Evolutionary conservation across 2,888 invertebrate genomes (phyloP).

Genomic region (Eupithecia pulchellata): DNA sequence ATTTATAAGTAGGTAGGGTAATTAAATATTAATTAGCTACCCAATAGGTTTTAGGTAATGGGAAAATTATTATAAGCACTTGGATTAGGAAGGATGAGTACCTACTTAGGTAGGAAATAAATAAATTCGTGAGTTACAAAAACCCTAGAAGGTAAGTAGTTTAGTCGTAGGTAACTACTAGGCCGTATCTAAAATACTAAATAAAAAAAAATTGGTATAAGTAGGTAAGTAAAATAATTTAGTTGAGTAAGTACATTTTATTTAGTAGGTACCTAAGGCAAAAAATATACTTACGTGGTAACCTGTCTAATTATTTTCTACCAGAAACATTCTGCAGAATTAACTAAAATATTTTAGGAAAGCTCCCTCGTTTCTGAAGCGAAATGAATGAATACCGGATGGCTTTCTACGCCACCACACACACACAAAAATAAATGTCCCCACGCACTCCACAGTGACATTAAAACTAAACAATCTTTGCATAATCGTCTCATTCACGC

Average conservation of each 20-base stretch:
- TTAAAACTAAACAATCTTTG: constrained; percentile 83
- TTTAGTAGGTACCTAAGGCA: neutral
- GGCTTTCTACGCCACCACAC: constrained; percentile 48
- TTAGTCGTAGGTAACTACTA: no score
- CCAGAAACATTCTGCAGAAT: neutral
- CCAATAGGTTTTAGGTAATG: no score
- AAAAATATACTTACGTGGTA: neutral
- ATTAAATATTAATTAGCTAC: no score
- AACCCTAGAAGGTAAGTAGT: neutral
- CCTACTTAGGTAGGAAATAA: no score
- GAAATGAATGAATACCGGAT: constrained; percentile 35
- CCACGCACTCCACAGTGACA: constrained; percentile 70
- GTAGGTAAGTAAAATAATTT: no score
- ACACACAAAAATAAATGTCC: constrained; percentile 61
- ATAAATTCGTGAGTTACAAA: no score
- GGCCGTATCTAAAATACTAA: no score
- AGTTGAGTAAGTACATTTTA: no score
- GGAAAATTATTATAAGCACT: no score
- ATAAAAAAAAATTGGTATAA: no score
- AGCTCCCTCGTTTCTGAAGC: constrained; percentile 4
- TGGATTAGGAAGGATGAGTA: no score
- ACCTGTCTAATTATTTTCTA: neutral
- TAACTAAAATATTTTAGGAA: constrained; percentile 2
- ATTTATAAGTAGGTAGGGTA: no score
- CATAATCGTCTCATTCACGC: constrained; percentile 84